Evolutionary conservation across 2,888 invertebrate genomes (phyloP).

Genomic region (Mechanitis mazaeus): DNA sequence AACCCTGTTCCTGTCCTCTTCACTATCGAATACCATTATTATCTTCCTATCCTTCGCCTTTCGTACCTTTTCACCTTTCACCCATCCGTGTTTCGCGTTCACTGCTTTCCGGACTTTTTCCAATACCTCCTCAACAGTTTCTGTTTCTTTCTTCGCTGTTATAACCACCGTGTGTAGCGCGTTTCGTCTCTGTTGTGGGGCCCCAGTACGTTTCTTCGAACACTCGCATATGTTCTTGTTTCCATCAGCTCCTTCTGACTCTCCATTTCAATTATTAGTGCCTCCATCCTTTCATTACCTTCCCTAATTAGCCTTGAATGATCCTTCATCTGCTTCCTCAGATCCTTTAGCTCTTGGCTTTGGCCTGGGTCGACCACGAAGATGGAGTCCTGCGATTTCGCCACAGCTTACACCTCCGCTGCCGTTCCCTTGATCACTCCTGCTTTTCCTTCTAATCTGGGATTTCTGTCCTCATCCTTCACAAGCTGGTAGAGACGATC

Average conservation of each 20-base stretch:
- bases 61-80: neutral
- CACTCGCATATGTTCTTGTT: too few relatives aligned
- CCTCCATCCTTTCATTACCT: neutral
- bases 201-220: neutral
- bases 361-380: neutral
- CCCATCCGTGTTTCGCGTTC: too few relatives aligned
- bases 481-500: constrained; percentile 17
- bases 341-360: neutral
- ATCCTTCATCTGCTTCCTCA: neutral
- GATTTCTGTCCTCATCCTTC: constrained; percentile 11
- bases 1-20: constrained; percentile 13
- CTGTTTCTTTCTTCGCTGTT: too few relatives aligned
- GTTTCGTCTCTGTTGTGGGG: constrained; percentile 8
- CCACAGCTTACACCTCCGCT: neutral
- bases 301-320: neutral
- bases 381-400: neutral
- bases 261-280: too few relatives aligned
- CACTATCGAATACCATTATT: constrained; percentile 11
- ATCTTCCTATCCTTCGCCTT: constrained; percentile 20
- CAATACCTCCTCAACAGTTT: too few relatives aligned
- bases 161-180: too few relatives aligned
- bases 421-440: too few relatives aligned
- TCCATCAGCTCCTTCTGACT: too few relatives aligned
- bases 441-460: neutral
- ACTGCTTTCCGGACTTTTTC: too few relatives aligned